These are phyloP conservation scores for Eristalis intricaria DNA, from an alignment of 2,888 invertebrate genomes.

Conservation along the genomic window DNA sequence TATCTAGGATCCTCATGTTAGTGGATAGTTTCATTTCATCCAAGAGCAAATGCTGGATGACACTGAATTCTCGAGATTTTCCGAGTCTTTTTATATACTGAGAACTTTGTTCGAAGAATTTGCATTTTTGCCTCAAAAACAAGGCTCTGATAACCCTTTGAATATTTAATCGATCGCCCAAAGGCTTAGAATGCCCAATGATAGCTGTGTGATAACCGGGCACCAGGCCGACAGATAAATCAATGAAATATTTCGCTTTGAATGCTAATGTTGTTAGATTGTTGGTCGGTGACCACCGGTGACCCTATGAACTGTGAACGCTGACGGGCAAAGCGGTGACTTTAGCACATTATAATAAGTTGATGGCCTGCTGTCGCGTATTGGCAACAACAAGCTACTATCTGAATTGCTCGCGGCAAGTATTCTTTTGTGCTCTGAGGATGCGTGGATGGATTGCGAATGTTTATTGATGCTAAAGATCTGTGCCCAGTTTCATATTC, in stretches of 20 bases:
- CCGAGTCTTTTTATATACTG: constrained; percentile 73
- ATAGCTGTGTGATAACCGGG: background rate
- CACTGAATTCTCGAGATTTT: constrained; percentile 70
- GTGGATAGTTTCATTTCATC: constrained; percentile 11
- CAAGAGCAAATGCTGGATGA: constrained; percentile 50
- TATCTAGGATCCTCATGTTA: constrained; percentile 47
- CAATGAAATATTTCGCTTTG: constrained; percentile 8
- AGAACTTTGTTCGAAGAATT: constrained; percentile 26
- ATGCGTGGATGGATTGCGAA: background rate
- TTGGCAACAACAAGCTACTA: background rate
- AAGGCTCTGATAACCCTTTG: constrained; percentile 24
- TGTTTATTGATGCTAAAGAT: too few species aligned
- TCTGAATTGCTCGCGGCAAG: background rate
- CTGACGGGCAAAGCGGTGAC: background rate
- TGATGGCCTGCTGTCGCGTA: background rate
- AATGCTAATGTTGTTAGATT: constrained; percentile 34
- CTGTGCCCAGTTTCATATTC: too few species aligned
- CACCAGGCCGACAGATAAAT: constrained; percentile 17
- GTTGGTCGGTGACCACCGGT: constrained; percentile 37
- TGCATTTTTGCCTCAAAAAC: constrained; percentile 22
- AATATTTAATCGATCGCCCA: constrained; percentile 51
- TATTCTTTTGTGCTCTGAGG: background rate
- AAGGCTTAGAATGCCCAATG: constrained; percentile 13
- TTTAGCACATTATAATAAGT: background rate
- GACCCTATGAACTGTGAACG: constrained; percentile 38